Evolutionary conservation across 2,888 invertebrate species (phyloP), one percentile per base, ranked within the genome.

Genomic region (Chydorus sphaericus): DNA sequence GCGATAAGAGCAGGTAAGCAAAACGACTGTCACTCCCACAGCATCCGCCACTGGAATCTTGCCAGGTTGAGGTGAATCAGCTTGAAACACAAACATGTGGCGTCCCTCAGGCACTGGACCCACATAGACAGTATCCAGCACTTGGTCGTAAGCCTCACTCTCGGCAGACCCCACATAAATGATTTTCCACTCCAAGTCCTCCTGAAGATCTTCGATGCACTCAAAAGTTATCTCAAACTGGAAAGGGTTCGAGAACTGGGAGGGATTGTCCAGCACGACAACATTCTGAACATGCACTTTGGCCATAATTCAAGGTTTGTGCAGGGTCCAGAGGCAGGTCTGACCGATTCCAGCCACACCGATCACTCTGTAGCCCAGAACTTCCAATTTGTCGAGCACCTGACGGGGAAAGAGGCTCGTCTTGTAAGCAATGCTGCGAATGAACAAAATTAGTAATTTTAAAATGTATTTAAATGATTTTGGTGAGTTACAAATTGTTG

Each of bases 171-270:
- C 77, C 38, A 78, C 77, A 66, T 78, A 78, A 55, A 77, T 74
- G 36, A 77, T 71, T 62, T 76, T 75, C 76, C 77, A 77, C 63
- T 78, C 77, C 39, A 78, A 64, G 72, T 75, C 76, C 65, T 76
- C 75, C 44, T 72, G 70, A 26, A 77, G 65, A 63, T 73, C 70
- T 66, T 78, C 77, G 49, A 73, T 69, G 58, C 75, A 76, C 65
- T 77, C 77, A 64, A 78, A 78, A 3, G 76, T 75, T 58, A 77
- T 76, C 65, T 78, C 75, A 63, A 77, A 74, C 62, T 75, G 73
- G 66, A 77, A 75, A 2, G 73, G 72, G 60, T 72, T 71, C 29
- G 66, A 63, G 63, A 77, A 77, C 6, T 70, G 68, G 3, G 73
- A 71, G 7, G 76, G 76, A 62, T 77, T 77, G 64, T 76, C 73